A percentile compares a stretch with the other conserved stretches of the same genome.
Conservation (phyloP, 2,888 invertebrate genomes). For the Hyposoter dolosus region DNA sequence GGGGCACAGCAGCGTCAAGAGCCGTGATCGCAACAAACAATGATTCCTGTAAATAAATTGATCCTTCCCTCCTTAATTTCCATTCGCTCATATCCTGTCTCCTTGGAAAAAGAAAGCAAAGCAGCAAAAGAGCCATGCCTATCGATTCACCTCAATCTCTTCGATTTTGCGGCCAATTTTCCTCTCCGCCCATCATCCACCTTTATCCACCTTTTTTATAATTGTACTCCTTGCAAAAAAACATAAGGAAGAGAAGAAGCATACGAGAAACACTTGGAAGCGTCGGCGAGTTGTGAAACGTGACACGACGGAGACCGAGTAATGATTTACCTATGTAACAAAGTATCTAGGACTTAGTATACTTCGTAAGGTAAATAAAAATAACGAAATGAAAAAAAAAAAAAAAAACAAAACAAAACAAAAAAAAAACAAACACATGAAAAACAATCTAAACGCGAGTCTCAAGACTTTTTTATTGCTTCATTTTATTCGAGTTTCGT, state of each 20-base stretch:
- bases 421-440: conserved; percentile 39
- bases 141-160: background rate
- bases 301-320: conserved; percentile 54
- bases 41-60: conserved; percentile 84
- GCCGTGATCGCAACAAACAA: conserved; percentile 50
- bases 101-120: conserved; percentile 64
- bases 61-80: conserved; percentile 41
- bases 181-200: background rate
- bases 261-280: conserved; percentile 33
- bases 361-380: conserved; percentile 82
- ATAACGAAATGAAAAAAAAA: conserved; percentile 52
- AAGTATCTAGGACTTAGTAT: conserved; percentile 82
- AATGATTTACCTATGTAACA: conserved; percentile 80
- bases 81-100: conserved; percentile 59
- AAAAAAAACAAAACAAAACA: conserved; percentile 72
- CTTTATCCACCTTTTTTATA: conserved; percentile 72
- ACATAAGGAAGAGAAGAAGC: conserved; percentile 18
- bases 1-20: conserved; percentile 23
- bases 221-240: conserved; percentile 63
- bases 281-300: conserved; percentile 26
- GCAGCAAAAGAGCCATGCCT: conserved; percentile 16
- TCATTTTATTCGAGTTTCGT: conserved; percentile 7
- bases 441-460: conserved; percentile 33
- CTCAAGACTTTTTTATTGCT: conserved; percentile 26
- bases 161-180: conserved; percentile 21